These are phyloP conservation scores for Drosophila cardini DNA, from an alignment of 1,140 invertebrate species.

Conservation along the genomic window DNA sequence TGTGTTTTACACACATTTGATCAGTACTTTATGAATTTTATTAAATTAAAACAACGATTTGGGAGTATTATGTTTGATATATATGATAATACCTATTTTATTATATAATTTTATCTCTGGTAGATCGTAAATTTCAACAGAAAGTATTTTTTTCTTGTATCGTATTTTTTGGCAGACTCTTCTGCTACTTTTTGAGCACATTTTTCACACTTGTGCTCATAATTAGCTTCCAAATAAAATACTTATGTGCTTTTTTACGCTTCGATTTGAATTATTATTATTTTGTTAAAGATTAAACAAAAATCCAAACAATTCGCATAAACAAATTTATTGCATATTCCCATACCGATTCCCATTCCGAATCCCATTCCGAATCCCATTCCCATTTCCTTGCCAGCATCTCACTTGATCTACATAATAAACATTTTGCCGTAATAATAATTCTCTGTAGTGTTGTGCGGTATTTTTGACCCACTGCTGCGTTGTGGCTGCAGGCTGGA, in stretches of 20 bases:
- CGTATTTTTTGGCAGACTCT: background rate
- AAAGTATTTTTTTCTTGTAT: background rate
- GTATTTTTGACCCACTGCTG: slow-evolving; percentile 64
- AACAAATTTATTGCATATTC: slow-evolving; percentile 51
- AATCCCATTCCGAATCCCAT: slow-evolving; percentile 19
- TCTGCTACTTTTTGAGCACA: background rate
- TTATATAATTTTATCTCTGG: background rate
- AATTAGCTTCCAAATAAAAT: slow-evolving; percentile 14
- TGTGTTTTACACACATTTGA: background rate
- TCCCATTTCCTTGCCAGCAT: slow-evolving; percentile 16
- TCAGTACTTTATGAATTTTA: background rate
- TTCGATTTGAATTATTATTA: slow-evolving; percentile 14
- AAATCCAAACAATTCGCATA: slow-evolving; percentile 44
- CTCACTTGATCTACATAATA: slow-evolving; percentile 53
- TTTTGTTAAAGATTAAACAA: slow-evolving; percentile 36
- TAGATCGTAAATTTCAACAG: too few relatives aligned
- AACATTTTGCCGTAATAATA: slow-evolving; percentile 69
- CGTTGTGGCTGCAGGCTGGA: slow-evolving; percentile 5
- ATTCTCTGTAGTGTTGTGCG: slow-evolving; percentile 33
- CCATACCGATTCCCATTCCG: slow-evolving; percentile 15
- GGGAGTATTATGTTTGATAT: too few relatives aligned
- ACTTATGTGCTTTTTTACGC: slow-evolving; percentile 10
- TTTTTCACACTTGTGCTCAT: slow-evolving; percentile 9
- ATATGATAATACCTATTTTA: too few relatives aligned
- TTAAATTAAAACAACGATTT: background rate